Evolutionary conservation across 2,888 invertebrate species (phyloP).

Genomic region (Volucella inanis): DNA sequence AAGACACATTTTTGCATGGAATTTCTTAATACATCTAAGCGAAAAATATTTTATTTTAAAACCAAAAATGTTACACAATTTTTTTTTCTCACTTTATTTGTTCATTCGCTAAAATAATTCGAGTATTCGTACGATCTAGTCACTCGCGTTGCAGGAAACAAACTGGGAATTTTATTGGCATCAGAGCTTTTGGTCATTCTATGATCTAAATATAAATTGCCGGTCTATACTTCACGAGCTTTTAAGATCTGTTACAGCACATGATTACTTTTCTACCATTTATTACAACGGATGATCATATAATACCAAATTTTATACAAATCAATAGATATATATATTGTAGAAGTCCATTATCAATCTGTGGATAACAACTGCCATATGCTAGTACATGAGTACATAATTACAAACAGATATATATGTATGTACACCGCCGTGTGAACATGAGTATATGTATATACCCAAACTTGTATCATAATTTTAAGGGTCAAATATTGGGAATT

Average conservation of each 20-base stretch:
- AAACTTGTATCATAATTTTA: too few relatives aligned
- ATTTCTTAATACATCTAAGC: constrained; percentile 20
- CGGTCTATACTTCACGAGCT: constrained; percentile 63
- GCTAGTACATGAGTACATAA: too few relatives aligned
- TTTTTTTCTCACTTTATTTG: constrained; percentile 67
- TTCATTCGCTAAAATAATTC: constrained; percentile 69
- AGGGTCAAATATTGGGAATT: too few relatives aligned
- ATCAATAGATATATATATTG: too few relatives aligned
- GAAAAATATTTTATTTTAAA: constrained; percentile 50
- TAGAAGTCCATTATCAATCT: too few relatives aligned
- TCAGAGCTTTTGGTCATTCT: constrained; percentile 64
- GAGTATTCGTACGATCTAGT: constrained; percentile 70
- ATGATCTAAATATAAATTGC: constrained; percentile 69
- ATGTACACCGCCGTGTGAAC: too few relatives aligned
- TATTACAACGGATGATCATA: constrained; percentile 34
- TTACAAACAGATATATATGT: too few relatives aligned
- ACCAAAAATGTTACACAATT: constrained; percentile 72
- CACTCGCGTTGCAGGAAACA: constrained; percentile 70
- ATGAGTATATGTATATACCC: too few relatives aligned
- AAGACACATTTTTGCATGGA: constrained; percentile 42
- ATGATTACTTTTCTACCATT: constrained; percentile 51
- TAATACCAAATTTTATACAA: not conserved
- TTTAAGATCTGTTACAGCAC: constrained; percentile 56
- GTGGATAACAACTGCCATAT: too few relatives aligned
- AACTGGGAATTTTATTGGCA: constrained; percentile 60